These are phyloP conservation scores for Athene noctua DNA, from an alignment of 2,113 vertebrate species.

Conservation along the genomic window DNA sequence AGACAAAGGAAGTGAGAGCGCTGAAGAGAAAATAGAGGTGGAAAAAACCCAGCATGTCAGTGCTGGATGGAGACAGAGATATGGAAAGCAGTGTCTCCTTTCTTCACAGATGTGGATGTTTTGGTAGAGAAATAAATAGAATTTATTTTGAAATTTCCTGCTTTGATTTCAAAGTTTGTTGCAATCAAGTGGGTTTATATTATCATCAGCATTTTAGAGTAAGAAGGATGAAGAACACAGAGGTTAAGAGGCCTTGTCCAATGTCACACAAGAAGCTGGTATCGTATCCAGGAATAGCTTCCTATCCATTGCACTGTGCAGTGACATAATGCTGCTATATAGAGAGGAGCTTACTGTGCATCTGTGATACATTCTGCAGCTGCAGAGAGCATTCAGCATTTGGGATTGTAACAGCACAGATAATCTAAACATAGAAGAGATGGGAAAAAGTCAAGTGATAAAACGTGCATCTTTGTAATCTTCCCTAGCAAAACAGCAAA, in stretches of 20 bases:
- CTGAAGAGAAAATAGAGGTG: not conserved
- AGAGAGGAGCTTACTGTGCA: constrained; percentile 39
- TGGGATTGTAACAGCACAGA: not conserved
- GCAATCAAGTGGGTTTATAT: constrained; percentile 23
- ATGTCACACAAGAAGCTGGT: not conserved
- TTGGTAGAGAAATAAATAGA: constrained; percentile 10
- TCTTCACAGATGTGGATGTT: not conserved
- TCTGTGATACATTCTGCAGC: constrained; percentile 3
- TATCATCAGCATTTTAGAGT: not conserved
- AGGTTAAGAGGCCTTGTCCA: not conserved
- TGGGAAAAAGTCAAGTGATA: constrained; percentile 1
- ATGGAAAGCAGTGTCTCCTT: not conserved
- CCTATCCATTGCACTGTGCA: not conserved
- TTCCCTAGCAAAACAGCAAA: not conserved
- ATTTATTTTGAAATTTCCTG: constrained; percentile 2
- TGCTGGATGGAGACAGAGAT: not conserved
- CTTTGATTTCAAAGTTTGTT: not conserved
- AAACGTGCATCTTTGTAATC: not conserved
- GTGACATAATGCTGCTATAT: not conserved
- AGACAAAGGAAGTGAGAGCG: not conserved
- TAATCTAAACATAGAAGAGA: not conserved
- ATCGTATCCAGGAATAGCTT: constrained; percentile 2
- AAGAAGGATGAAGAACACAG: not conserved
- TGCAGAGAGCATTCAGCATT: not conserved
- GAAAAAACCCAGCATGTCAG: not conserved